These are phyloP conservation scores for Passer domesticus DNA, from an alignment of 2,113 vertebrate genomes.

Conservation along the genomic window DNA sequence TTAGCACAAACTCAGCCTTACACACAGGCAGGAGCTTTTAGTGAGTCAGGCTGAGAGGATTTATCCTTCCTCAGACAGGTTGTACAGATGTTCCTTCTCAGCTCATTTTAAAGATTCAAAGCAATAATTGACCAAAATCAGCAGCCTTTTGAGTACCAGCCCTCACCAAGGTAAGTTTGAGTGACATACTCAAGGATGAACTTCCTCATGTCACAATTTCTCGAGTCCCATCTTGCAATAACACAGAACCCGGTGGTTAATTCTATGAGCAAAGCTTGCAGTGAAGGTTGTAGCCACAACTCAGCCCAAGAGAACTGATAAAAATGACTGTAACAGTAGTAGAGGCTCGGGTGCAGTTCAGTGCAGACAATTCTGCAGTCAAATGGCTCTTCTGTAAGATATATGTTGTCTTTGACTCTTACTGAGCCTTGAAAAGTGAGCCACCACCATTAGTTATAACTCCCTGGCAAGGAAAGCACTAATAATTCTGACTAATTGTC, in stretches of 20 bases:
- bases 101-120: background rate
- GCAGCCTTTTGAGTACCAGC: background rate
- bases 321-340: constrained; percentile 34
- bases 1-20: background rate
- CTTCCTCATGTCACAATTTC: background rate
- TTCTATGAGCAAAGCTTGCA: background rate
- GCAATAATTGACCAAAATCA: background rate
- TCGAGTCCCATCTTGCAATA: background rate
- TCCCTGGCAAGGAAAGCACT: constrained; percentile 31
- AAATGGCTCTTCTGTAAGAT: background rate
- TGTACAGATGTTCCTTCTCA: background rate
- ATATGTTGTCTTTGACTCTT: background rate
- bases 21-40: background rate
- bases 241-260: background rate
- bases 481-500: constrained; percentile 49
- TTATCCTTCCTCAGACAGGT: background rate
- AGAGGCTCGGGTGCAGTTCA: constrained; percentile 26
- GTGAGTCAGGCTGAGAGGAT: background rate
- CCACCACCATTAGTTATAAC: background rate
- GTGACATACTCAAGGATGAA: background rate
- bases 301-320: background rate
- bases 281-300: background rate
- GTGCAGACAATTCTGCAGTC: background rate
- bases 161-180: background rate
- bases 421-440: background rate